Evolutionary conservation across 2,888 invertebrate genomes (phyloP).

Genomic region (Anthrax anthrax): DNA sequence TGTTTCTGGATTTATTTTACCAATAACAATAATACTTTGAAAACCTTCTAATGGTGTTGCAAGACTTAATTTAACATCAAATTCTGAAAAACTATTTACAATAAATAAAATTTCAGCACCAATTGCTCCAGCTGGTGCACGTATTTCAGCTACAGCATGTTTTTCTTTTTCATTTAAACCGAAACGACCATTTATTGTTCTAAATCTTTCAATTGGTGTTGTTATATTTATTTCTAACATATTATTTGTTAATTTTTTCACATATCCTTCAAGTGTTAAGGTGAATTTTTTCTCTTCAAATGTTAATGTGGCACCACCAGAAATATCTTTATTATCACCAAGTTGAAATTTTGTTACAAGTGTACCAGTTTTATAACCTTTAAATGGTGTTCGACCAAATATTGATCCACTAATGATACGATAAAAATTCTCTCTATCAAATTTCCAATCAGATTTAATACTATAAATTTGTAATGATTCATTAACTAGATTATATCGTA

Average conservation of each 20-base stretch:
- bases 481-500: conserved; percentile 34
- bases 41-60: conserved; percentile 61
- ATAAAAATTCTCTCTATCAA: conserved; percentile 39
- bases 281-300: conserved; percentile 56
- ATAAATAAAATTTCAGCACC: conserved; percentile 54
- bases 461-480: conserved; percentile 42
- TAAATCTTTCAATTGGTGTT: conserved; percentile 53
- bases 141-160: conserved; percentile 59
- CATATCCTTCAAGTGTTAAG: conserved; percentile 51
- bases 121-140: conserved; percentile 50
- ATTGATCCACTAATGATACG: conserved; percentile 52
- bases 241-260: conserved; percentile 57
- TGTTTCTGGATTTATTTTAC: conserved; percentile 51
- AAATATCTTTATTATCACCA: conserved; percentile 46
- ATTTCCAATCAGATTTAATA: conserved; percentile 54
- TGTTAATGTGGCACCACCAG: conserved; percentile 54
- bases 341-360: conserved; percentile 51
- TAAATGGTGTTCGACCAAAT: conserved; percentile 49
- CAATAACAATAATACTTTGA: conserved; percentile 49
- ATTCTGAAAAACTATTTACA: conserved; percentile 47
- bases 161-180: conserved; percentile 55
- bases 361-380: conserved; percentile 53
- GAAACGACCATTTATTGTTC: conserved; percentile 49
- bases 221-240: conserved; percentile 62
- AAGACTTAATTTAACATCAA: conserved; percentile 57